These are phyloP conservation scores for Plebejus melissa DNA, from an alignment of 2,888 invertebrate genomes.

Conservation along the genomic window DNA sequence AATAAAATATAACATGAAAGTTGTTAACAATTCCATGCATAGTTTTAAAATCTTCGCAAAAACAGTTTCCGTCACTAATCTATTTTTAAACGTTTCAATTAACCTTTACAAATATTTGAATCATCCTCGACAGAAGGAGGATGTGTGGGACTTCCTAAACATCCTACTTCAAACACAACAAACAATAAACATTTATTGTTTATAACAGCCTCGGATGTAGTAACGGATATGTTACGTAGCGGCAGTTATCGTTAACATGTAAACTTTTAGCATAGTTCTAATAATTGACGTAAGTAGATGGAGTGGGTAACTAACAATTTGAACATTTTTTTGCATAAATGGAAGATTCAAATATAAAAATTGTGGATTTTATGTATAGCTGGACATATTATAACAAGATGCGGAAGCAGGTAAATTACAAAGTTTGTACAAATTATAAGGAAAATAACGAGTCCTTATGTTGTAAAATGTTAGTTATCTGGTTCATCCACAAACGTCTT, in stretches of 20 bases:
- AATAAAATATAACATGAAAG: too few relatives aligned
- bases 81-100: not conserved
- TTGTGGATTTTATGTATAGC: too few relatives aligned
- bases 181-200: not conserved
- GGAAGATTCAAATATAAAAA: too few relatives aligned
- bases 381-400: too few relatives aligned
- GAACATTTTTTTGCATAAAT: too few relatives aligned
- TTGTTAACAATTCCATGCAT: too few relatives aligned
- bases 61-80: not conserved
- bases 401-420: too few relatives aligned
- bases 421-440: too few relatives aligned
- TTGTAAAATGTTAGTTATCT: too few relatives aligned
- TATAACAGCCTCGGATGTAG: not conserved
- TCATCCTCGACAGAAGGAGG: not conserved
- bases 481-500: too few relatives aligned
- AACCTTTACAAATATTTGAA: not conserved
- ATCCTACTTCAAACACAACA: not conserved
- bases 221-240: slow-evolving; percentile 1
- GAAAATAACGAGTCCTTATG: too few relatives aligned
- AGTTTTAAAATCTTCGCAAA: not conserved
- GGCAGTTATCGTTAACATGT: not conserved
- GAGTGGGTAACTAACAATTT: too few relatives aligned
- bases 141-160: not conserved
- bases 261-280: slow-evolving; percentile 5
- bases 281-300: not conserved